These are phyloP conservation scores for Larimichthys polyactis DNA, from an alignment of 2,113 vertebrate species.

Conservation along the genomic window DNA sequence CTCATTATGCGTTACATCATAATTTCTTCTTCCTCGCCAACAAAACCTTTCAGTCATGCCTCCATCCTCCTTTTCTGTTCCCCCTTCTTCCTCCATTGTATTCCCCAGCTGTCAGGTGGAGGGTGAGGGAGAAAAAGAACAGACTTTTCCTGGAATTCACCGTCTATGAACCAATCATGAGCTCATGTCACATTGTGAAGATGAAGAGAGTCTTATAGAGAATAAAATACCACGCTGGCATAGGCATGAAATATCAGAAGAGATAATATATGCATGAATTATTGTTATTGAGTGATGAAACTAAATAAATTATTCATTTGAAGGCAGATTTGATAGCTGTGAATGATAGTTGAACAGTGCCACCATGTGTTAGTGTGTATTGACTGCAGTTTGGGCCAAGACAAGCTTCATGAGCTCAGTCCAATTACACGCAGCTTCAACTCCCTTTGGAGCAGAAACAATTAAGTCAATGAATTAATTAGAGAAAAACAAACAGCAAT, in stretches of 20 bases:
- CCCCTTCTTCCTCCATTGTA: constrained; percentile 34
- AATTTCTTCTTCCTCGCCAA: neutral
- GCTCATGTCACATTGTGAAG: neutral
- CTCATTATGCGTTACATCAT: constrained; percentile 31
- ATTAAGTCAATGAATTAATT: neutral
- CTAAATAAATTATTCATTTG: neutral
- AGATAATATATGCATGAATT: neutral
- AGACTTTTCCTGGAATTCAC: constrained; percentile 52
- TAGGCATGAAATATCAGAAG: neutral
- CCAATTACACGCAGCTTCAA: neutral
- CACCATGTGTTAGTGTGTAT: constrained; percentile 51
- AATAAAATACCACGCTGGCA: neutral
- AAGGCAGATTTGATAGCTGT: neutral
- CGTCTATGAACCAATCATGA: neutral
- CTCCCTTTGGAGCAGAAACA: neutral
- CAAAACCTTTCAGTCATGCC: constrained; percentile 23
- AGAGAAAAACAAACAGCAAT: neutral
- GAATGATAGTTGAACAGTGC: constrained; percentile 31
- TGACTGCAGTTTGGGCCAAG: neutral
- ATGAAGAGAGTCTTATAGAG: neutral
- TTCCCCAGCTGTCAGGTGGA: constrained; percentile 66
- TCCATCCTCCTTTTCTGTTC: constrained; percentile 40
- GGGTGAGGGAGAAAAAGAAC: constrained; percentile 26
- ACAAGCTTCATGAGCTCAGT: neutral
- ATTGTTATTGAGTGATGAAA: neutral